Conservation (phyloP, 2,888 invertebrate genomes). For the Gisinianus flammeolus region DNA sequence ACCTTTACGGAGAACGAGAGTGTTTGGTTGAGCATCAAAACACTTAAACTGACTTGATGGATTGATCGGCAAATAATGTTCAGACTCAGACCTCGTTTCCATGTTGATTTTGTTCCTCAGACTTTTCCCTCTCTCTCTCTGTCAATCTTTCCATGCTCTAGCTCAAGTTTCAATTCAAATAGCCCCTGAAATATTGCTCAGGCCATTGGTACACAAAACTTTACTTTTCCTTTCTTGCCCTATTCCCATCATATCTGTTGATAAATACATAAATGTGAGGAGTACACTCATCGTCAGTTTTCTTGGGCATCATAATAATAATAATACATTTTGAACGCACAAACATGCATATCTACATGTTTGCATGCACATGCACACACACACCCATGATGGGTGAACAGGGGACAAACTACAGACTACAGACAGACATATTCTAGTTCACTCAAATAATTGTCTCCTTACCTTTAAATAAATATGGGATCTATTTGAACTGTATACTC, state of each 20-base stretch:
- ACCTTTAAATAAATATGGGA: neutral
- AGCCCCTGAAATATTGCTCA: constrained; percentile 6
- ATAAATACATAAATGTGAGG: neutral
- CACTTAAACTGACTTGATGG: constrained; percentile 33
- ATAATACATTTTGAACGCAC: neutral
- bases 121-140: constrained; percentile 9
- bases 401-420: neutral
- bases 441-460: neutral
- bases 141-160: neutral
- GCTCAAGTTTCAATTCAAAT: constrained; percentile 22
- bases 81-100: constrained; percentile 26
- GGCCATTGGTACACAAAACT: neutral
- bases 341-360: neutral
- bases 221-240: constrained; percentile 24
- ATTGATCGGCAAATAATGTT: constrained; percentile 33
- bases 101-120: constrained; percentile 25
- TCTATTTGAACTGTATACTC: neutral
- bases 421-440: neutral
- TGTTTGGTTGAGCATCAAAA: constrained; percentile 18
- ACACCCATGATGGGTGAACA: neutral
- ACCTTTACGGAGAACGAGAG: constrained; percentile 11
- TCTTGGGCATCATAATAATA: neutral
- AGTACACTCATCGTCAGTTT: neutral
- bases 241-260: neutral
- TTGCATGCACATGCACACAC: neutral